Percentiles rank a stretch among this genome's conserved stretches.
These are phyloP conservation scores for Chondrosia reniformis DNA, from an alignment of 37 sponge, comb jelly and placozoan species.

Conservation along the genomic window DNA sequence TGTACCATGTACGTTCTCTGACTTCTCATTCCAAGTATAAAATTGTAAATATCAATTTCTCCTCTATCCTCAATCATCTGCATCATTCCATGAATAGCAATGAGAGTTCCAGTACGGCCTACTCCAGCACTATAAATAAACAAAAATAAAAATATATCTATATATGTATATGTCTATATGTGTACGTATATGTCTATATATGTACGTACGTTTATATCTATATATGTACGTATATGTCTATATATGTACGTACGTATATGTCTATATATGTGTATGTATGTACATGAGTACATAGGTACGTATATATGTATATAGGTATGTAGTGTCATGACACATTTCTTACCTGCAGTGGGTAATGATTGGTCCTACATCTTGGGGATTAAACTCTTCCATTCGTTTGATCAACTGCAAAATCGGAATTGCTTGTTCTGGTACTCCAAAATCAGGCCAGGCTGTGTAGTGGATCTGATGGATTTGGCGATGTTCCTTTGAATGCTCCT, in stretches of 20 bases:
- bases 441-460: slow-evolving; percentile 37
- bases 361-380: neutral
- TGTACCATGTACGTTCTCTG: slow-evolving; percentile 77
- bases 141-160: too few relatives aligned
- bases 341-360: slow-evolving; percentile 40
- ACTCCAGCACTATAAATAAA: slow-evolving; percentile 66
- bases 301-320: neutral
- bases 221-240: neutral
- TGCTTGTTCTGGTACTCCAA: slow-evolving; percentile 15
- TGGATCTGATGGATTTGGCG: slow-evolving; percentile 26
- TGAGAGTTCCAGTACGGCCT: slow-evolving; percentile 73
- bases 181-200: neutral
- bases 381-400: neutral
- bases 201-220: neutral
- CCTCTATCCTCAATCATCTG: slow-evolving; percentile 53
- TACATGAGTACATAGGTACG: neutral
- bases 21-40: slow-evolving; percentile 49
- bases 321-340: neutral
- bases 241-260: neutral
- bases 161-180: neutral
- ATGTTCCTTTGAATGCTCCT: slow-evolving; percentile 37
- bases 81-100: slow-evolving; percentile 57
- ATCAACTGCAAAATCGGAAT: slow-evolving; percentile 12
- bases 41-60: slow-evolving; percentile 65
- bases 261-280: neutral